Conservation (phyloP, 1,140 invertebrate species). For the Bombus vancouverensis region DNA sequence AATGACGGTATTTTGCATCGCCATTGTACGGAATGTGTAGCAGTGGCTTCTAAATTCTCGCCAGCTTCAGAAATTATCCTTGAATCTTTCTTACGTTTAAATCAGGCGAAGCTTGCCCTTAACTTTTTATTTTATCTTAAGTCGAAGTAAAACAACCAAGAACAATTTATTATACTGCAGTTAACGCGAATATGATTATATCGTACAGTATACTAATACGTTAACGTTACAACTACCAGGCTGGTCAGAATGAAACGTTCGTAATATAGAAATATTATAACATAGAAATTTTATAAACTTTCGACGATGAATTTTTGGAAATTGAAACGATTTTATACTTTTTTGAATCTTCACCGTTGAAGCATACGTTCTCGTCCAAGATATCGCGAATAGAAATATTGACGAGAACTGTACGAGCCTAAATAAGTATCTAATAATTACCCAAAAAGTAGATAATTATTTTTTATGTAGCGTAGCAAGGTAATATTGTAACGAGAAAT, state of each 20-base stretch:
- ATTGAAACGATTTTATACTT: too few relatives aligned
- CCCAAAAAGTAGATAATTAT: not conserved
- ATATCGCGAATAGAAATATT: too few relatives aligned
- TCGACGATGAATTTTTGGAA: too few relatives aligned
- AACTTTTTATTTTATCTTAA: not conserved
- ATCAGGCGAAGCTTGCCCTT: not conserved
- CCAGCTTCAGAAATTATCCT: not conserved
- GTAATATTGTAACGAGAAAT: too few relatives aligned
- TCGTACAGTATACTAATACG: not conserved
- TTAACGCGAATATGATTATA: not conserved
- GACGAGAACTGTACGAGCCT: too few relatives aligned
- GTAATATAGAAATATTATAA: too few relatives aligned
- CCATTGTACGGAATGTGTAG: not conserved
- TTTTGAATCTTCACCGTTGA: too few relatives aligned
- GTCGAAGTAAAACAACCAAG: too few relatives aligned
- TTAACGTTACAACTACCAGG: not conserved
- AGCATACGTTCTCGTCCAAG: too few relatives aligned
- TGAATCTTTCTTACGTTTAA: not conserved
- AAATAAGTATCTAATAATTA: too few relatives aligned
- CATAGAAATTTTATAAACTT: too few relatives aligned
- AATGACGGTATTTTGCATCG: slow-evolving; percentile 15
- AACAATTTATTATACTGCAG: not conserved
- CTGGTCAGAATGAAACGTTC: too few relatives aligned
- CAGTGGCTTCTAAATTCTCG: not conserved
- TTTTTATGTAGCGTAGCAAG: not conserved